Base-by-base conservation (phyloP, 2,113 vertebrate genomes). In the Monarcha castaneiventris region DNA sequence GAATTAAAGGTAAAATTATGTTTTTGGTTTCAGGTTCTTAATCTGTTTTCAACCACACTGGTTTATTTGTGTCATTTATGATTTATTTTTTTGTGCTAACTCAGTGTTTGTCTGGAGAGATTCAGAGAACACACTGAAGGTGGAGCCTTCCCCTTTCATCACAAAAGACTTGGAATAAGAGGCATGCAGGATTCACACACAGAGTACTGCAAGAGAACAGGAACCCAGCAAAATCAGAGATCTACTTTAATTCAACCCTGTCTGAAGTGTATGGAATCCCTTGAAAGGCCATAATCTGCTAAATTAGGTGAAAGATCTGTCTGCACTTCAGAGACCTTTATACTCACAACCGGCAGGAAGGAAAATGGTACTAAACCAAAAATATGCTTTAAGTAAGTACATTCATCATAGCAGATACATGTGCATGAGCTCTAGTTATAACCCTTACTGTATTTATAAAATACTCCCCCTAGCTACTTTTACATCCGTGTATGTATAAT, bases 401-500 rank as follows among this genome's bases (percentile, higher is more conserved):
- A 35, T 41, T 80, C 41, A 37, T 35, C 62, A 6, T 3, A 29
- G 10, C 37, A 69, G 61, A 91, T 17, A 29, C 11, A 20, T 1
- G 9, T 6, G 17, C 61, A 7, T 4, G 6, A 80, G 33, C 39
- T 63, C 35, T 19, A 91, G 10, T 30, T 59, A 19, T 10, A 93
- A 80, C 27, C 4, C 10, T 35, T 69, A 69, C 8, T 39, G 4
- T 13, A 55, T 43, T 69, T 86, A 80, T 13, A 32, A 68, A 74
- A 44, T 27, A 55, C 9, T 56, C 89, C n/a, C 73, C 66, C 73
- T 63, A 58, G 20, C 17, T 35, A 20, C 33, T 59, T 52, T 51
- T 52, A 51, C 20, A 63, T 15, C 23, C 9, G 32, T 0, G 0
- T 25, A 33, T 33, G 48, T 14, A 1, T 22, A 51, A 74, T 0